Evolutionary conservation across 2,113 vertebrate species (phyloP).

Genomic region (Myotis yumanensis): DNA sequence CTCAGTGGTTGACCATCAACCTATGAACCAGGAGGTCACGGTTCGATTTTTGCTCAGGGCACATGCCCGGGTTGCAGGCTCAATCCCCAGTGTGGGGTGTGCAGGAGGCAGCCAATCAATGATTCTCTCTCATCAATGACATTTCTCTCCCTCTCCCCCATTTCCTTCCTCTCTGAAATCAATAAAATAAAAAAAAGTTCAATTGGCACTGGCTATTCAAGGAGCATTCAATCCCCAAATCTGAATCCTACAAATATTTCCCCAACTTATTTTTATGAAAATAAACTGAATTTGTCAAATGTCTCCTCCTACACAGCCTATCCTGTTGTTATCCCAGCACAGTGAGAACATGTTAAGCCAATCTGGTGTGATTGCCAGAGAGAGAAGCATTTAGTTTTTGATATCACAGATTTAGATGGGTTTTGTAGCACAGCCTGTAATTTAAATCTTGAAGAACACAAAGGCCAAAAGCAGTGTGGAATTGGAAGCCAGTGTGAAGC

Average conservation of each 20-base stretch:
- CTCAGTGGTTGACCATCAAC: no score
- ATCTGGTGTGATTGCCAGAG: neutral
- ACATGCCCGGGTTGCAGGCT: no score
- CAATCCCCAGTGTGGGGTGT: no score
- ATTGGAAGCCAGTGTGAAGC: neutral
- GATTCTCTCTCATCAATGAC: no score
- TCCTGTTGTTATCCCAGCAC: neutral
- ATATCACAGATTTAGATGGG: constrained; percentile 27
- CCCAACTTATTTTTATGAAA: constrained; percentile 50
- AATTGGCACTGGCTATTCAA: neutral
- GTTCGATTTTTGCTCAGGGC: no score
- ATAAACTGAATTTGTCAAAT: neutral
- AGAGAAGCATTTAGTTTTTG: constrained; percentile 33
- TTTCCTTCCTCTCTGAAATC: no score
- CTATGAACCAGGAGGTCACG: no score
- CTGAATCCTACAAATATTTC: constrained; percentile 49
- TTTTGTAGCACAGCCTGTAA: constrained; percentile 38
- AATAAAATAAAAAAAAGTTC: neutral
- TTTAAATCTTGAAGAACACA: constrained; percentile 46
- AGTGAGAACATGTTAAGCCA: neutral
- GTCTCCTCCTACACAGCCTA: neutral
- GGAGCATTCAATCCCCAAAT: constrained; percentile 42
- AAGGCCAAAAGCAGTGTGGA: constrained; percentile 17
- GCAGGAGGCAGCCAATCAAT: no score
- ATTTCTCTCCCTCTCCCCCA: no score